A percentile compares a stretch with the other conserved stretches of the same genome.
These are phyloP conservation scores for Eupleurogrammus muticus DNA, from an alignment of 2,797 vertebrate species.

Conservation along the genomic window DNA sequence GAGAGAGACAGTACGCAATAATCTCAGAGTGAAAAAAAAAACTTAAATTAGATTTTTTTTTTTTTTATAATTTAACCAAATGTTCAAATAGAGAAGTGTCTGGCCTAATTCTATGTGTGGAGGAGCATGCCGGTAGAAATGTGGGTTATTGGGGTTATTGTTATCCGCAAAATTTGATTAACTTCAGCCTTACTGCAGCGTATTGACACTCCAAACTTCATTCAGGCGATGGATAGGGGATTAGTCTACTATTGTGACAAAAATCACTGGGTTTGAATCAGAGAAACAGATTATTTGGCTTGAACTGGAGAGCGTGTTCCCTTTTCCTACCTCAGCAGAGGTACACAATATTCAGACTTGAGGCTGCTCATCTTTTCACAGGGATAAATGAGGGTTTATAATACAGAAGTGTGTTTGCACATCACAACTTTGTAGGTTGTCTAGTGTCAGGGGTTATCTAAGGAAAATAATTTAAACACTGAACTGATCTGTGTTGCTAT, in stretches of 20 bases:
- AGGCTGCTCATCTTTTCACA: slow-evolving; percentile 27
- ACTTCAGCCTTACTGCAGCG: slow-evolving; percentile 20
- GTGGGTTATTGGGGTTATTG: background rate
- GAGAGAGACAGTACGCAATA: slow-evolving; percentile 6
- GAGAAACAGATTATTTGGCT: slow-evolving; percentile 33
- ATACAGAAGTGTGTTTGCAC: slow-evolving; percentile 8
- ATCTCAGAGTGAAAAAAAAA: slow-evolving; percentile 7
- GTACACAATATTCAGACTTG: slow-evolving; percentile 31
- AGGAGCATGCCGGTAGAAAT: background rate
- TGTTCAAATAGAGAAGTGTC: background rate
- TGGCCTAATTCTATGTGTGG: background rate
- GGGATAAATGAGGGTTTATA: slow-evolving; percentile 24
- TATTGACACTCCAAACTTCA: slow-evolving; percentile 16
- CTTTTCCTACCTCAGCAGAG: slow-evolving; percentile 20
- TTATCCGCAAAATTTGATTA: slow-evolving; percentile 30
- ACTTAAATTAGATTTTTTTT: too few relatives aligned
- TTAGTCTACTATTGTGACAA: slow-evolving; percentile 28
- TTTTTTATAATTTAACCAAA: too few relatives aligned
- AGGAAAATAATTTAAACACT: background rate
- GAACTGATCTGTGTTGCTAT: background rate
- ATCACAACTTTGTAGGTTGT: slow-evolving; percentile 5
- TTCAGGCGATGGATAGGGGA: slow-evolving; percentile 31
- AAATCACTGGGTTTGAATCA: slow-evolving; percentile 36
- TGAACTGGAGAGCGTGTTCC: slow-evolving; percentile 19
- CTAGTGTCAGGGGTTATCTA: slow-evolving; percentile 10